These are phyloP conservation scores for Anoura caudifer DNA, from an alignment of 2,113 vertebrate species.

Conservation along the genomic window DNA sequence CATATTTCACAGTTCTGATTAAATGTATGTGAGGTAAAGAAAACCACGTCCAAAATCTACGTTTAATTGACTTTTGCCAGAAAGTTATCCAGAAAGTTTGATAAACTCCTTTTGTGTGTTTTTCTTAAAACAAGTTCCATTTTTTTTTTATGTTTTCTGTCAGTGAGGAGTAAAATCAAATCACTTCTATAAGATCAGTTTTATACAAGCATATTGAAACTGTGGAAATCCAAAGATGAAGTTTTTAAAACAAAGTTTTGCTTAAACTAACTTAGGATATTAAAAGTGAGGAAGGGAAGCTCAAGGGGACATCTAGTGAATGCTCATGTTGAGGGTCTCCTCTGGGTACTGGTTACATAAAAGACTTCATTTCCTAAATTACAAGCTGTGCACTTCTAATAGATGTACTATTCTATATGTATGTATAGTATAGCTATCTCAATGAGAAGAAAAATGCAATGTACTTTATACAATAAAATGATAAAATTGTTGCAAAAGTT, in stretches of 20 bases:
- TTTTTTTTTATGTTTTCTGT: constrained; percentile 41
- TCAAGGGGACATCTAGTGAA: not conserved
- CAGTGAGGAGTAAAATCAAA: not conserved
- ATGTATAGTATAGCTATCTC: not conserved
- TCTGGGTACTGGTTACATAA: not conserved
- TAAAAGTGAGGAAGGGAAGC: not conserved
- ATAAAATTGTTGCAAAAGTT: not conserved
- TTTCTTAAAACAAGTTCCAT: not conserved
- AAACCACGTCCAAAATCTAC: not conserved
- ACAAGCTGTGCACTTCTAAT: not conserved
- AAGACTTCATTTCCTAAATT: constrained; percentile 25
- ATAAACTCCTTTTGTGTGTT: not conserved
- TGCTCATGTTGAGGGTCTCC: not conserved
- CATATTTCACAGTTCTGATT: not conserved
- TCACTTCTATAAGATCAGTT: not conserved
- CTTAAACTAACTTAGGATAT: not conserved
- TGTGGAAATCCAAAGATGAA: not conserved
- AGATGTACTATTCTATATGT: not conserved
- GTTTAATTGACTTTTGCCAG: constrained; percentile 16
- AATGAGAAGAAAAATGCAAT: not conserved
- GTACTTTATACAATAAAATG: not conserved
- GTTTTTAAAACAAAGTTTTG: constrained; percentile 3
- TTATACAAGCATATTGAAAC: not conserved
- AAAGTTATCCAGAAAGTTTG: constrained; percentile 4
- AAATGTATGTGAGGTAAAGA: not conserved